phyloP scores from a whole-genome alignment of 2,113 vertebrate species.

The Gadus chalcogrammus region DNA sequence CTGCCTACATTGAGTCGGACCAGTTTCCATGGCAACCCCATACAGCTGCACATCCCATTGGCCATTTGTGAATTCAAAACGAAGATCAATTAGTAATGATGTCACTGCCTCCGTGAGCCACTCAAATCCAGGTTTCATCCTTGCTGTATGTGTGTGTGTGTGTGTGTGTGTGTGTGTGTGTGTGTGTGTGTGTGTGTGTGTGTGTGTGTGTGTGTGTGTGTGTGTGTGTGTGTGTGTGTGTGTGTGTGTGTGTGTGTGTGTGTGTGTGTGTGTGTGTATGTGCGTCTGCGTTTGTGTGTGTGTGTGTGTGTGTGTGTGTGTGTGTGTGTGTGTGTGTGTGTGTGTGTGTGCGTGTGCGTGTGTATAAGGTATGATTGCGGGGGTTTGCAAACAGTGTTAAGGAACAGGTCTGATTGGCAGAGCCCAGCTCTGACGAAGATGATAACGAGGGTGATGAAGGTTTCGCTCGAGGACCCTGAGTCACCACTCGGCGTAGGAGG shows the following conservation, averaged over 20 bases:
- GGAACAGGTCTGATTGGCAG: not conserved
- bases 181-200: not conserved
- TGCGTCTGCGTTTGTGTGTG: not conserved
- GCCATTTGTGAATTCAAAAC: conserved; percentile 45
- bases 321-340: too few relatives aligned
- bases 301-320: too few relatives aligned
- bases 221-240: too few relatives aligned
- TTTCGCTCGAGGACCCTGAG: conserved; percentile 41
- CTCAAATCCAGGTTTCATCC: conserved; percentile 28
- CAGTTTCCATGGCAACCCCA: conserved; percentile 65
- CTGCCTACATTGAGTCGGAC: conserved; percentile 36
- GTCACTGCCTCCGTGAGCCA: conserved; percentile 38
- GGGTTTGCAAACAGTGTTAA: too few relatives aligned
- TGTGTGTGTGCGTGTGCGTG: too few relatives aligned
- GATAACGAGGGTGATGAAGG: conserved; percentile 25
- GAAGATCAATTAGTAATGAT: conserved; percentile 64
- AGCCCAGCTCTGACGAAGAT: not conserved
- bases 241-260: too few relatives aligned
- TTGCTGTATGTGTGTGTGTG: not conserved
- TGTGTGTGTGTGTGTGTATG: not conserved
- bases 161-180: not conserved
- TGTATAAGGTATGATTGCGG: too few relatives aligned
- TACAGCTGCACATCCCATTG: conserved; percentile 47
- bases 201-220: too few relatives aligned
- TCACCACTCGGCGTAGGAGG: conserved; percentile 45